These are phyloP conservation scores for Sebastes dallii DNA, from an alignment of 2,797 vertebrate genomes.

Conservation along the genomic window DNA sequence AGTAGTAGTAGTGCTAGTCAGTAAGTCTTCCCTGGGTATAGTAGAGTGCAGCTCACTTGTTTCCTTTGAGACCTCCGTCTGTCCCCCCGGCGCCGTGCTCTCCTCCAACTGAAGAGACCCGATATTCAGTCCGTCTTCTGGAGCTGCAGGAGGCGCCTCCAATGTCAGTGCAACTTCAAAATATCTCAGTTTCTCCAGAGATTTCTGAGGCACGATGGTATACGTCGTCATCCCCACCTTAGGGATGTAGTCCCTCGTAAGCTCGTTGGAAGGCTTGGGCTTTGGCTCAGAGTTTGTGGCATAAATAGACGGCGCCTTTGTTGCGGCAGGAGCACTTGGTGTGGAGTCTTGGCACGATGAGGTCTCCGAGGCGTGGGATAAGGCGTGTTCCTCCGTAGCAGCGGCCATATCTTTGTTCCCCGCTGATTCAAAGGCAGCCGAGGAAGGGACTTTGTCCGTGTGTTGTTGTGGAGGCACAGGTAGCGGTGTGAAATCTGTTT, in stretches of 20 bases:
- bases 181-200: constrained; percentile 85
- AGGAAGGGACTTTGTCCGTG: neutral
- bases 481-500: constrained; percentile 52
- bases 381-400: constrained; percentile 66
- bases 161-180: constrained; percentile 85
- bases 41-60: constrained; percentile 30
- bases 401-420: constrained; percentile 74
- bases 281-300: constrained; percentile 84
- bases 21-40: constrained; percentile 52
- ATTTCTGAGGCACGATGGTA: constrained; percentile 94
- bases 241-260: constrained; percentile 95
- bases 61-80: constrained; percentile 34
- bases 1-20: constrained; percentile 45
- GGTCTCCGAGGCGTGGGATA: constrained; percentile 32
- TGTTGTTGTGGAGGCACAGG: constrained; percentile 29
- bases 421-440: constrained; percentile 8
- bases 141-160: constrained; percentile 58
- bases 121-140: constrained; percentile 42
- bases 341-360: constrained; percentile 34
- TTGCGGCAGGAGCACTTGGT: constrained; percentile 28
- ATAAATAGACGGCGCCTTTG: constrained; percentile 74
- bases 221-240: constrained; percentile 98
- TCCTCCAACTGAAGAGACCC: constrained; percentile 48
- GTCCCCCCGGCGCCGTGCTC: neutral
- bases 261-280: constrained; percentile 93